Conservation (phyloP, 1,140 invertebrate species). For the Heliconius hewitsoni region DNA sequence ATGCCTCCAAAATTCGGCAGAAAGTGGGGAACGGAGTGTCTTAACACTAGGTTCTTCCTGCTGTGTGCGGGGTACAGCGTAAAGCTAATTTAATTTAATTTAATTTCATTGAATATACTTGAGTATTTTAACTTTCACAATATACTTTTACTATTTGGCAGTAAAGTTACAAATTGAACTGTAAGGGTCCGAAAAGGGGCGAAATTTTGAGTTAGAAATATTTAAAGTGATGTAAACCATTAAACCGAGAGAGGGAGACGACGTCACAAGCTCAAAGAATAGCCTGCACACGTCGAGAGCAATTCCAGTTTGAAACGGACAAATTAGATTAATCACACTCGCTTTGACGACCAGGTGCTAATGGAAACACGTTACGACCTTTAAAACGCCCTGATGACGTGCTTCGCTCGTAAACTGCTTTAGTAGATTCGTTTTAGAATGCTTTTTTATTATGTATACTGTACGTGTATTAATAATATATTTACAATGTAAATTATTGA, state of each 20-base stretch:
- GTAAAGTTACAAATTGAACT: constrained; percentile 28
- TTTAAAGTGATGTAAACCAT: constrained; percentile 49
- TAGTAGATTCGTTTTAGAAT: constrained; percentile 17
- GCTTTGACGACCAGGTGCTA: constrained; percentile 68
- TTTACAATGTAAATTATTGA: too few relatives aligned
- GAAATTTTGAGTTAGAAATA: constrained; percentile 30
- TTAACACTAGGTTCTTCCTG: too few relatives aligned
- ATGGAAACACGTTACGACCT: constrained; percentile 64
- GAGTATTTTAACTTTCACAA: background rate
- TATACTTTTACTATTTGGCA: background rate
- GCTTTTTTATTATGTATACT: background rate
- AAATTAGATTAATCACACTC: constrained; percentile 74
- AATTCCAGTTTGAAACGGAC: constrained; percentile 65
- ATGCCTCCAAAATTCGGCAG: too few relatives aligned
- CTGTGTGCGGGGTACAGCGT: too few relatives aligned
- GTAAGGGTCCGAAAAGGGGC: constrained; percentile 27
- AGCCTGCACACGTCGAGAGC: constrained; percentile 50
- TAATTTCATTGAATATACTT: too few relatives aligned
- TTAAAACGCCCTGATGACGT: constrained; percentile 55
- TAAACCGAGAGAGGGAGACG: constrained; percentile 49
- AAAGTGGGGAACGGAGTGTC: too few relatives aligned
- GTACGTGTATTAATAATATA: background rate
- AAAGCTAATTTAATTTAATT: too few relatives aligned
- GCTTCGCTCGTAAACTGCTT: constrained; percentile 32
- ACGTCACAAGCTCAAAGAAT: constrained; percentile 55